These are phyloP conservation scores for Ciconia boyciana DNA, from an alignment of 2,113 vertebrate species.

Conservation along the genomic window DNA sequence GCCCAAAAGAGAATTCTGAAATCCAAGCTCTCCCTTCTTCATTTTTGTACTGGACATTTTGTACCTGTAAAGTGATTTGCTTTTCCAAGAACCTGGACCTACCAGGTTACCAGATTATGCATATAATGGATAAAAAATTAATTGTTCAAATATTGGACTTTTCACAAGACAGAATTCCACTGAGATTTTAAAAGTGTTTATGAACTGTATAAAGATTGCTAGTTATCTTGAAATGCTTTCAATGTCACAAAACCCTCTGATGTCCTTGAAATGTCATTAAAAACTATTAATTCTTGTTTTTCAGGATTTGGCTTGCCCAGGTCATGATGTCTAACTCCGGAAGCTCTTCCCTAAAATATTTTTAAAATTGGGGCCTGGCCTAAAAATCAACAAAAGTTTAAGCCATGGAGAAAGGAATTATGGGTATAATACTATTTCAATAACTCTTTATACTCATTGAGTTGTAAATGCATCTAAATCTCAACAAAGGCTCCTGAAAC, in stretches of 20 bases:
- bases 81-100: not conserved
- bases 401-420: not conserved
- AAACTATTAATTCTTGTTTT: not conserved
- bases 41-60: not conserved
- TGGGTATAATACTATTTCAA: not conserved
- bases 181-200: not conserved
- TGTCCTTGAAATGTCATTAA: not conserved
- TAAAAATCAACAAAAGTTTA: not conserved
- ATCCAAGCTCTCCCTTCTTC: not conserved
- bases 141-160: not conserved
- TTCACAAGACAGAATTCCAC: not conserved
- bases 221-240: not conserved
- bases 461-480: not conserved
- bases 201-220: not conserved
- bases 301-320: not conserved
- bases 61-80: not conserved
- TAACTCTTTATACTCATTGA: not conserved
- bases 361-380: not conserved
- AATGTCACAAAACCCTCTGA: accelerated
- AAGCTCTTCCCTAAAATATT: not conserved
- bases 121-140: not conserved
- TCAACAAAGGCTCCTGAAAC: not conserved
- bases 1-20: not conserved
- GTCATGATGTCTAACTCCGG: not conserved
- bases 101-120: not conserved